Evolutionary conservation across 2,888 invertebrate species (phyloP), one percentile per base, ranked within the genome.

Genomic region (Caenorhabditis sp.): DNA sequence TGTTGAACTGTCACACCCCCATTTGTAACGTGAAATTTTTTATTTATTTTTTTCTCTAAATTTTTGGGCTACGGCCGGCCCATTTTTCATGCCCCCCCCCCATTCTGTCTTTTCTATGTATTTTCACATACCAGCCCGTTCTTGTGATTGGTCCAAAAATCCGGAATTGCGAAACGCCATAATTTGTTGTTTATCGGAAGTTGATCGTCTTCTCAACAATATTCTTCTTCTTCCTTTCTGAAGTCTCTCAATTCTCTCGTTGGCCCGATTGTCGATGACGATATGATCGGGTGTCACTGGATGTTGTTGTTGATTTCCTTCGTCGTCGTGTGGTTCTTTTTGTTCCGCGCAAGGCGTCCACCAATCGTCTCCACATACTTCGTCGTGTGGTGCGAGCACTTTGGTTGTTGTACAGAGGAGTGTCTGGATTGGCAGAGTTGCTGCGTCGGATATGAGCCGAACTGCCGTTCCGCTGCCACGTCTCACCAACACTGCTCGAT

Each of bases 401-500:
- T 62, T 65, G 54, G 23, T 27, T 54, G 24, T 53, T n/a, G 53
- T 19, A 17, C 57, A 17, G 12, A 62, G 26, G 51, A 23, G 37
- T 19, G 37, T 19, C 23, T 31, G 49, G 17, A 51, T 37, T 17
- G 24, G 63, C 24, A 43, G 63, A 55, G 23, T 55, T 21, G 55
- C 23, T 37, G 26, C 63, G 63, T 63, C 63, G 63, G 26, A 63
- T 37, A 63, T 54, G 23, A 53, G 63, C 58, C 68, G 67, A 21
- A 75, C 65, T 19, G 69, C 69, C 36, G 76, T 70, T 36, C 76
- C 76, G 59, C 76, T 76, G 61, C 69, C 71, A 14, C 71, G 74
- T 36, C 74, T 75, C 24, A 78, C 75, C 53, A 78, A 62, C 21
- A 78, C 75, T 50, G 75, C 75, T 66, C 71, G 65, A 62, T 78